Percentiles rank a stretch among this genome's conserved stretches.
Evolutionary conservation across 2,797 vertebrate species (phyloP).

Genomic region (Trichosurus vulpecula): DNA sequence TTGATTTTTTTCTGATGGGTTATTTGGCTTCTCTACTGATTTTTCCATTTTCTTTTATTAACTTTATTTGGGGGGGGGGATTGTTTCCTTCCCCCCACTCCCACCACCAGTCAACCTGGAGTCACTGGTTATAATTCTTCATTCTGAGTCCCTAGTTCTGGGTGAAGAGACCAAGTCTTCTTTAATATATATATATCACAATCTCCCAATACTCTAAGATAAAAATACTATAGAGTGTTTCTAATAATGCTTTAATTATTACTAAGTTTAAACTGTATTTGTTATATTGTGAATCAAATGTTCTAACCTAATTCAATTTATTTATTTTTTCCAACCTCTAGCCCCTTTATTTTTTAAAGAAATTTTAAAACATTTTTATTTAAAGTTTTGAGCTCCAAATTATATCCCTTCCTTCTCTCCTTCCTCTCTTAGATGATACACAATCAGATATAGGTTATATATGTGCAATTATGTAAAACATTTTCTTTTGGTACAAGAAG

Average conservation of each 20-base stretch:
- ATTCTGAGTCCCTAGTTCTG: conserved; percentile 36
- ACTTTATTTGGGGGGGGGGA: conserved; percentile 9
- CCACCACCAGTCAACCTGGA: conserved; percentile 19
- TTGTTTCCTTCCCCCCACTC: conserved; percentile 37
- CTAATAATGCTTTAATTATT: conserved; percentile 56
- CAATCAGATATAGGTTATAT: too few relatives aligned
- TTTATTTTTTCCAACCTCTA: too few relatives aligned
- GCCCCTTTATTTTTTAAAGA: too few relatives aligned
- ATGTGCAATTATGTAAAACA: too few relatives aligned
- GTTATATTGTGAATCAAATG: conserved; percentile 49
- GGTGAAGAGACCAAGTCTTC: conserved; percentile 51
- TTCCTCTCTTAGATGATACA: too few relatives aligned
- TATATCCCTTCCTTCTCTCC: too few relatives aligned
- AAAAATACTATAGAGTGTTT: conserved; percentile 51
- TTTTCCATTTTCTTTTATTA: conserved; percentile 72
- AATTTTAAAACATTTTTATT: too few relatives aligned
- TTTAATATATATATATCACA: conserved; percentile 53
- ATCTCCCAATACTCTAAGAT: conserved; percentile 48
- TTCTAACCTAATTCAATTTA: conserved; percentile 67
- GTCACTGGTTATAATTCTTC: conserved; percentile 44
- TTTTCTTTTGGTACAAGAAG: too few relatives aligned
- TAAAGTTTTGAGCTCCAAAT: too few relatives aligned
- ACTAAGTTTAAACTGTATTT: conserved; percentile 49
- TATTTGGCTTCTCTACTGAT: conserved; percentile 69
- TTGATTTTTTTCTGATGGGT: conserved; percentile 75